phyloP scores from a whole-genome alignment of 2,113 vertebrate genomes.

The Raja brachyura region DNA sequence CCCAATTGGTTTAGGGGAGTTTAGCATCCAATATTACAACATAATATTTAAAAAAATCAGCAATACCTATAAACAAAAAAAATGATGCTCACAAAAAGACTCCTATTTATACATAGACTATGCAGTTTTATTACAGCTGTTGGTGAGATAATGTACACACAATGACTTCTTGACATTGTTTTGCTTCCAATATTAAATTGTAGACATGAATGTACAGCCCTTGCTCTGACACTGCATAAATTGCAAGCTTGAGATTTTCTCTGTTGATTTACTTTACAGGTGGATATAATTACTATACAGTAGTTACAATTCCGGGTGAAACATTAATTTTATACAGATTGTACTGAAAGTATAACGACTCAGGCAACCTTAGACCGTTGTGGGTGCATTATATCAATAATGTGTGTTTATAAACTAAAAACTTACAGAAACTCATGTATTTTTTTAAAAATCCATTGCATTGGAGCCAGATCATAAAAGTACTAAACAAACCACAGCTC shows the following conservation, averaged over 20 bases:
- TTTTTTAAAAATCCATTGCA: not conserved
- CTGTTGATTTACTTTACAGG: not conserved
- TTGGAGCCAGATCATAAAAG: not conserved
- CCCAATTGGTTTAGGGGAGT: too few relatives aligned
- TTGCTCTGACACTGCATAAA: not conserved
- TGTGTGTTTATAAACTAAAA: not conserved
- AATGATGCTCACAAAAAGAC: too few relatives aligned
- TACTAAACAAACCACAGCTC: not conserved
- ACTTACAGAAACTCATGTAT: not conserved
- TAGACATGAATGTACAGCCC: not conserved
- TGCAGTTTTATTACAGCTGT: not conserved
- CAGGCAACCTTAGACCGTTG: not conserved
- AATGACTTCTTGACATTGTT: not conserved
- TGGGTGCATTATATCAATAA: not conserved
- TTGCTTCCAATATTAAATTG: not conserved
- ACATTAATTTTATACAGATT: not conserved
- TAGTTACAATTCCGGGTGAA: not conserved
- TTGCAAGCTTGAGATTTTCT: not conserved
- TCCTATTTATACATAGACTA: too few relatives aligned
- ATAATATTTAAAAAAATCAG: not conserved
- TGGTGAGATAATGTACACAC: too few relatives aligned
- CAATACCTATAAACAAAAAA: not conserved
- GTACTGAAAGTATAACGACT: not conserved
- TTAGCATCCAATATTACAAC: not conserved
- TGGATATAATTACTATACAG: too few relatives aligned